Conservation (phyloP, 2,113 vertebrate genomes). For the Ginglymostoma cirratum region DNA sequence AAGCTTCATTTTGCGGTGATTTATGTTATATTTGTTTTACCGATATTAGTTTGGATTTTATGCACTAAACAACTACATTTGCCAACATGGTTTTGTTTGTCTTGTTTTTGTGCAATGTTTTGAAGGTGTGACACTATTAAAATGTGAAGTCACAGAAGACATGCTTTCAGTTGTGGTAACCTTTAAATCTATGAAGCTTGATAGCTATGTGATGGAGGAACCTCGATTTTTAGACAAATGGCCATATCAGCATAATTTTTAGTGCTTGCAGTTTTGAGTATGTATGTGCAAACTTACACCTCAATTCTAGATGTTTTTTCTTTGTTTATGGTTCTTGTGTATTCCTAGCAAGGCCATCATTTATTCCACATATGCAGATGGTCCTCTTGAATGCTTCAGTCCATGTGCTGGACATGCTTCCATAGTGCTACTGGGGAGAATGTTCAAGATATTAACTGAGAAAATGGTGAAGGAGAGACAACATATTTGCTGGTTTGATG, state of each 20-base stretch:
- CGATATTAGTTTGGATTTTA: background rate
- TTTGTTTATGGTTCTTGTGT: no score
- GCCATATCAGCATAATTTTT: background rate
- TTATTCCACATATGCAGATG: no score
- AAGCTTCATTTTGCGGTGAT: background rate
- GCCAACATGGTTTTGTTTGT: background rate
- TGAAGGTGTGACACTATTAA: background rate
- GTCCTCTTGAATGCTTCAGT: no score
- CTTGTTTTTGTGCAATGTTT: background rate
- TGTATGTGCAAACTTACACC: background rate
- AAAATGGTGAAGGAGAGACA: no score
- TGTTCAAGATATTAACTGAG: no score
- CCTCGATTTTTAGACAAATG: background rate
- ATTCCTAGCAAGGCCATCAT: no score
- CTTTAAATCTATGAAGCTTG: background rate
- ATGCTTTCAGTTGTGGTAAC: background rate
- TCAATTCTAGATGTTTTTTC: background rate
- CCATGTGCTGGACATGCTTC: no score
- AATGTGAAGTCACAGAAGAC: background rate
- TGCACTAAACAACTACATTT: background rate
- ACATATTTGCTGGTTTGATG: no score
- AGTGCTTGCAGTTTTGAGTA: background rate
- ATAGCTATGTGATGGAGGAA: background rate
- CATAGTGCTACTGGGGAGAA: no score
- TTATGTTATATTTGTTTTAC: background rate